phyloP scores from a whole-genome alignment of 2,797 vertebrate species.

The Sebastes jordani region DNA sequence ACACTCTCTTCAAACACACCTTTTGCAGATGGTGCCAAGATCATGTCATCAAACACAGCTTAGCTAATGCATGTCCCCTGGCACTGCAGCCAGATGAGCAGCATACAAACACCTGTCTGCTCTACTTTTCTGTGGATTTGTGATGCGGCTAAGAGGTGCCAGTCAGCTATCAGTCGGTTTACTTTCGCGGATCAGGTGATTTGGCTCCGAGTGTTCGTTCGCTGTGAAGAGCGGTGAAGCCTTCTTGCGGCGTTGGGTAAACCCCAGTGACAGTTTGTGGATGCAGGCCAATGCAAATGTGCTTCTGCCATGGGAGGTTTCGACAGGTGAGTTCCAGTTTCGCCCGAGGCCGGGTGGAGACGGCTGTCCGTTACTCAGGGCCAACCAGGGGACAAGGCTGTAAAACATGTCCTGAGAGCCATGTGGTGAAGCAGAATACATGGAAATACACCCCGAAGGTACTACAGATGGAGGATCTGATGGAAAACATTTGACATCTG shows the following conservation, averaged over 20 bases:
- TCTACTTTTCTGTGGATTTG: conserved; percentile 50
- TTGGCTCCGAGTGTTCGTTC: conserved; percentile 16
- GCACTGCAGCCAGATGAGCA: conserved; percentile 53
- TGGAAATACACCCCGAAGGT: neutral
- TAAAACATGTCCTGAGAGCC: conserved; percentile 13
- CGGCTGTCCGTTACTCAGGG: conserved; percentile 47
- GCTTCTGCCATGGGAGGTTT: conserved; percentile 34
- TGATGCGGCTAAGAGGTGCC: conserved; percentile 44
- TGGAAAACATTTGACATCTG: neutral
- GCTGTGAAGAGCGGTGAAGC: conserved; percentile 13
- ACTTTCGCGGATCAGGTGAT: conserved; percentile 37
- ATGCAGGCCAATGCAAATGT: conserved; percentile 79
- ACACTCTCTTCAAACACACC: conserved; percentile 59
- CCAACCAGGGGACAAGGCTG: conserved; percentile 14
- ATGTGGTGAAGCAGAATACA: neutral
- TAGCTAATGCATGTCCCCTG: conserved; percentile 61
- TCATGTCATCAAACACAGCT: conserved; percentile 66
- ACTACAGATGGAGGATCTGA: neutral
- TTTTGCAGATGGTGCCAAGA: conserved; percentile 66
- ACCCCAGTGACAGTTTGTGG: conserved; percentile 68
- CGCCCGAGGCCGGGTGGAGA: conserved; percentile 52
- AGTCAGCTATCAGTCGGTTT: conserved; percentile 50
- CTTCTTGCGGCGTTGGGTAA: conserved; percentile 41
- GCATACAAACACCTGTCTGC: conserved; percentile 65
- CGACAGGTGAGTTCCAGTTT: conserved; percentile 73